Conservation (phyloP, 2,888 invertebrate genomes). For the Nasonovia ribisnigri region DNA sequence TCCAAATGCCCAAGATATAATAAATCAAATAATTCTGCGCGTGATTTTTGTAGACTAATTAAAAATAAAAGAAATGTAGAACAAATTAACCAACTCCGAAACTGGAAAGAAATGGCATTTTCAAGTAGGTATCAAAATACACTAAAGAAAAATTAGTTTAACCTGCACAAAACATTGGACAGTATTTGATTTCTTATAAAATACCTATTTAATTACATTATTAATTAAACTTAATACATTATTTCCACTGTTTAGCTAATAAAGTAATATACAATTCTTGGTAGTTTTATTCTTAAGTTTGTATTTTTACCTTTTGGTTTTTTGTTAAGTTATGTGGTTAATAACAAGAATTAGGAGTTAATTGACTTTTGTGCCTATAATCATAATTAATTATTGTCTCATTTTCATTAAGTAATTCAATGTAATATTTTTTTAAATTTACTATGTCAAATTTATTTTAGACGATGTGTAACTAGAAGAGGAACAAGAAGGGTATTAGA, state of each 20-base stretch:
- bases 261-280: neutral
- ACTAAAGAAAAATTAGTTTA: neutral
- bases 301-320: neutral
- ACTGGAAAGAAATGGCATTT: neutral
- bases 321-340: neutral
- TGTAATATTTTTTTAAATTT: neutral
- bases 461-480: neutral
- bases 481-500: neutral
- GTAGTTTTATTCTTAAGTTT: neutral
- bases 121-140: neutral
- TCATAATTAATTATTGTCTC: neutral
- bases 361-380: neutral
- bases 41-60: neutral
- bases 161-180: neutral
- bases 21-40: neutral
- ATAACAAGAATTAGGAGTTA: neutral
- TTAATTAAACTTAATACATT: neutral
- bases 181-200: neutral
- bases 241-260: neutral
- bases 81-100: neutral
- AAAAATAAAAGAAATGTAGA: neutral
- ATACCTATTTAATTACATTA: neutral
- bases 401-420: neutral
- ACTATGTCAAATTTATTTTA: neutral
- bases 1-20: conserved; percentile 23